Base-by-base conservation (phyloP, 2,888 invertebrate species). In the Alviniconcha strummeri region DNA sequence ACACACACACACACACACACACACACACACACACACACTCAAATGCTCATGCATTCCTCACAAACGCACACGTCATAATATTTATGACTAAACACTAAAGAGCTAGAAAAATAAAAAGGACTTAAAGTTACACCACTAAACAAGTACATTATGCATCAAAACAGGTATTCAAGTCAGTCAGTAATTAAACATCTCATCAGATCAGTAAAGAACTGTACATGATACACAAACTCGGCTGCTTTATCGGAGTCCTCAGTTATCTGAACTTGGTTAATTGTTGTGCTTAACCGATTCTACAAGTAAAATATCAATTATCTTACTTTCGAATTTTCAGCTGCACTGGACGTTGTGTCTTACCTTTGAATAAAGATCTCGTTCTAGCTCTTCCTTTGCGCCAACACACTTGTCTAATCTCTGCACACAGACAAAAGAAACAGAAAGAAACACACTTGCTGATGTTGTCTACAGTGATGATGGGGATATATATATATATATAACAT, bases 331-430 rank as follows among this genome's bases (percentile, higher is more conserved):
- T 0, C 11, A 80, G 9, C 0, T 5, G 56, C 64, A 77, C 55
- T 56, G 19, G 6, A 74, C 7, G 1, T 13, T 60, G 36, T 57
- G 60, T 67, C 71, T 85, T 86, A 92, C 92, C 90, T 92, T 92
- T 54, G 91, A 88, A 84, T 91, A 92, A 17, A 92, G 86, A 74
- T 91, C 91, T 86, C 87, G 87, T 84, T 92, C 92, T 74, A 92
- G 81, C 80, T 91, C 90, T 83, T 91, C 92, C 86, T 92, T 92
- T 56, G 92, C 91, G 9, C 90, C 88, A 8, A 91, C 91, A 90
- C 91, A 92, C 83, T 91, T 92, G 78, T 91, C 92, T 17, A 92
- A 84, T 83, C 91, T 89, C 92, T 92, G 87, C 4, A 88, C 36
- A 36, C 36, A 36, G 36, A 36, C 36, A 36, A 36, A 36, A 87